Base-by-base conservation (phyloP, 2,797 vertebrate species). In the Anguilla megastoma region DNA sequence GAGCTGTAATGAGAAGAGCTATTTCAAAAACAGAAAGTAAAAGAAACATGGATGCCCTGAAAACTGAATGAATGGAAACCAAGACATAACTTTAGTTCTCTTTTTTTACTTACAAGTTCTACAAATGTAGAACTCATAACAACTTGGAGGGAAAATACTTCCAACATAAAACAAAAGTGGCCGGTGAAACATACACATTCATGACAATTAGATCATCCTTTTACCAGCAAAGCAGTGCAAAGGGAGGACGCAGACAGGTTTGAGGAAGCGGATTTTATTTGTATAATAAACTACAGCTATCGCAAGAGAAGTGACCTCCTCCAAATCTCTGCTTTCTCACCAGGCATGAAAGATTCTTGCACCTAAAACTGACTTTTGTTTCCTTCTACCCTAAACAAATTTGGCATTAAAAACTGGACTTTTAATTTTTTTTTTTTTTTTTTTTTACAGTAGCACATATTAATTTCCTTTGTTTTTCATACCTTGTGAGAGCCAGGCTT, bases 121-220 rank as follows among this genome's bases (percentile, higher is more conserved):
- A 82, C 12, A 50, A 82, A 8, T 3, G 18, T 24, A 50, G 45
- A 82, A 82, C 79, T 82, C 41, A 8, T 82, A 50, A 45, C 5
- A 45, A 79, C 36, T 33, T 45, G 36, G 16, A 41, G 80, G 90
- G 45, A 54, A 45, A 52, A 24, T 83, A 88, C 90, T 90, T 91
- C 92, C 87, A 93, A 93, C 45, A 85, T 94, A 92, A 93, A 93
- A 92, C 92, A 92, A 88, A 90, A 92, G 88, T 94, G 90, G 94
- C 92, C 90, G 92, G 91, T 92, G 93, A 94, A 91, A 92, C 92
- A 92, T 93, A 93, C 89, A 93, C 48, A 91, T 91, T 92, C 80
- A 91, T 93, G 92, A 94, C 90, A 93, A 95, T 96, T 95, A 96
- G 90, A 94, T 92, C 94, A 96, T 96, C 95, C 96, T 95, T 90